phyloP scores from a whole-genome alignment of 2,113 vertebrate species.

The Cheirogaleus medius region DNA sequence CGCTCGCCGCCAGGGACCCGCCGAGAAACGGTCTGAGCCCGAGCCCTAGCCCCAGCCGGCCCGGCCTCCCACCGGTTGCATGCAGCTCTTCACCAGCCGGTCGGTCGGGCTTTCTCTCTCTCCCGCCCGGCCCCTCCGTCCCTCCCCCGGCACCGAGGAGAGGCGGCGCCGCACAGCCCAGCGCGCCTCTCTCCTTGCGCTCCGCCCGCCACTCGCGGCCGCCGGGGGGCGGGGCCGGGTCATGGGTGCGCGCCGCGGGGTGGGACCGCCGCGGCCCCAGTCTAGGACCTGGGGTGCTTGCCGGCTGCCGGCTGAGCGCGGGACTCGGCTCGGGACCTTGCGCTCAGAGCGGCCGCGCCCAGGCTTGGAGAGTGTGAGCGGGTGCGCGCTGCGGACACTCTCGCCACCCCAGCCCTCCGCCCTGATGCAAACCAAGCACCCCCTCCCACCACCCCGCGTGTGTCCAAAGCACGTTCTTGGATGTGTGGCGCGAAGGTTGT shows the following conservation, averaged over 20 bases:
- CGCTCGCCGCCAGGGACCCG: conserved; percentile 38
- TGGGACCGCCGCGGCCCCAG: fast-evolving
- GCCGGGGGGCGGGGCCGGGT: conserved; percentile 71
- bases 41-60: conserved; percentile 10
- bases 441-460: not conserved
- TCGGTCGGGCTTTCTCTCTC: not conserved
- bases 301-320: not conserved
- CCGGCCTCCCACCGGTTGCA: conserved; percentile 83
- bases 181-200: conserved; percentile 50
- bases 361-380: not conserved
- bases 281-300: not conserved
- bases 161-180: conserved; percentile 65
- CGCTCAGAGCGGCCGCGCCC: conserved; percentile 28
- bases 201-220: conserved; percentile 70
- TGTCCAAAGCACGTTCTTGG: not conserved
- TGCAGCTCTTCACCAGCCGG: conserved; percentile 50
- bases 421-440: not conserved
- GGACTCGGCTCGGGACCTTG: not conserved
- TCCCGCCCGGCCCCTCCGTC: conserved; percentile 57
- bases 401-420: not conserved
- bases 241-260: conserved; percentile 20
- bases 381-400: not conserved
- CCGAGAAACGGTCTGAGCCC: not conserved
- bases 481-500: not conserved
- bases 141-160: conserved; percentile 33